A percentile compares a stretch with the other conserved stretches of the same genome.
phyloP scores from a whole-genome alignment of 2,888 invertebrate genomes.

The Lycaena phlaeas region DNA sequence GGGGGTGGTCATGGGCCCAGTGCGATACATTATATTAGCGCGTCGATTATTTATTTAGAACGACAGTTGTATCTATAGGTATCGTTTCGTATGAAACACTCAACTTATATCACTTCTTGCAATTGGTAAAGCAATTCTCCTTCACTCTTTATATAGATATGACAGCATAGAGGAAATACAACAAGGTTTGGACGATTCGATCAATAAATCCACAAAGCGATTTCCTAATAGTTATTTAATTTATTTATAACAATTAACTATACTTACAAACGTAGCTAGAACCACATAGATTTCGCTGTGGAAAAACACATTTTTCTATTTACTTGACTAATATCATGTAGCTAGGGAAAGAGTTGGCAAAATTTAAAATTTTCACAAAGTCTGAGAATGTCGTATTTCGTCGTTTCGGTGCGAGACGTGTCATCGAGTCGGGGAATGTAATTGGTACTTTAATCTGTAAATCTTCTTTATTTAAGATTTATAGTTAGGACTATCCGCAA shows the following conservation, averaged over 20 bases:
- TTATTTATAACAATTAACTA: conserved; percentile 16
- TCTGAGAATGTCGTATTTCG: conserved; percentile 60
- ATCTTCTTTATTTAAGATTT: conserved; percentile 58
- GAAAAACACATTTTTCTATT: conserved; percentile 53
- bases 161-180: conserved; percentile 6
- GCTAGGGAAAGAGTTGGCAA: conserved; percentile 58
- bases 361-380: conserved; percentile 54
- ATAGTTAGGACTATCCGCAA: conserved; percentile 56
- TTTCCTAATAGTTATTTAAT: conserved; percentile 17
- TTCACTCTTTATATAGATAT: conserved; percentile 1
- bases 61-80: conserved; percentile 2
- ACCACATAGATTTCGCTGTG: conserved; percentile 50
- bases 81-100: conserved; percentile 4
- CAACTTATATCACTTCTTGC: conserved; percentile 2
- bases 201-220: conserved; percentile 15
- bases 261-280: conserved; percentile 35
- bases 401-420: conserved; percentile 42
- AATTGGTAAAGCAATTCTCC: not conserved
- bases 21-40: conserved; percentile 23
- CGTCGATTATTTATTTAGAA: conserved; percentile 7
- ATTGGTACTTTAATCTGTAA: conserved; percentile 56
- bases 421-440: conserved; percentile 53
- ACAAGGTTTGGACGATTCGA: not conserved
- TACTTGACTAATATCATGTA: conserved; percentile 58
- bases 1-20: conserved; percentile 49